These are phyloP conservation scores for Cotesia typhae DNA, from an alignment of 1,140 invertebrate genomes.

Conservation along the genomic window DNA sequence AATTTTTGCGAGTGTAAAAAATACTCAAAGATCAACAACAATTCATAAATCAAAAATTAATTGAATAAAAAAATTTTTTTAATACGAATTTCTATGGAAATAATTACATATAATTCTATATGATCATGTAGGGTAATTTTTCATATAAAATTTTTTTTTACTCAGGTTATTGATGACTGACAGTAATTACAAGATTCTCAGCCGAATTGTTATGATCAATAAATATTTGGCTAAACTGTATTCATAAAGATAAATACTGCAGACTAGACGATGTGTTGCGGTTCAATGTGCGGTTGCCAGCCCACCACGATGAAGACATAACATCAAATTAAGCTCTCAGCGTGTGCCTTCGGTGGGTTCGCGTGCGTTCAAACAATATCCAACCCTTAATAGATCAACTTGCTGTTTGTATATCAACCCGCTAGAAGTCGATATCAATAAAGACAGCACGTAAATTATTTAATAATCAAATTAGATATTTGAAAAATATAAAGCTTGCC, in stretches of 20 bases:
- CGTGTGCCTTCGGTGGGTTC: conserved; percentile 30
- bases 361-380: conserved; percentile 40
- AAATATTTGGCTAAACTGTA: conserved; percentile 3
- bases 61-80: too few species aligned
- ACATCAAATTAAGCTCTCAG: conserved; percentile 34
- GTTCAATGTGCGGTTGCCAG: conserved; percentile 28
- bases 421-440: not conserved
- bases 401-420: not conserved
- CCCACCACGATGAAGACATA: conserved; percentile 34
- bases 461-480: too few species aligned
- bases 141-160: too few species aligned
- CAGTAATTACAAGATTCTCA: too few species aligned
- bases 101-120: too few species aligned
- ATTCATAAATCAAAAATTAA: too few species aligned
- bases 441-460: too few species aligned
- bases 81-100: too few species aligned
- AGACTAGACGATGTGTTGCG: conserved; percentile 29
- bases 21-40: too few species aligned
- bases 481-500: not conserved
- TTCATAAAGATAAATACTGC: conserved; percentile 1
- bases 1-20: too few species aligned
- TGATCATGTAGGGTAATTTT: too few species aligned
- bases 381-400: conserved; percentile 14
- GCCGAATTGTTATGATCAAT: not conserved
- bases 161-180: too few species aligned